Base-by-base conservation (phyloP, 2,888 invertebrate species). In the Ceratothoa steindachneri region DNA sequence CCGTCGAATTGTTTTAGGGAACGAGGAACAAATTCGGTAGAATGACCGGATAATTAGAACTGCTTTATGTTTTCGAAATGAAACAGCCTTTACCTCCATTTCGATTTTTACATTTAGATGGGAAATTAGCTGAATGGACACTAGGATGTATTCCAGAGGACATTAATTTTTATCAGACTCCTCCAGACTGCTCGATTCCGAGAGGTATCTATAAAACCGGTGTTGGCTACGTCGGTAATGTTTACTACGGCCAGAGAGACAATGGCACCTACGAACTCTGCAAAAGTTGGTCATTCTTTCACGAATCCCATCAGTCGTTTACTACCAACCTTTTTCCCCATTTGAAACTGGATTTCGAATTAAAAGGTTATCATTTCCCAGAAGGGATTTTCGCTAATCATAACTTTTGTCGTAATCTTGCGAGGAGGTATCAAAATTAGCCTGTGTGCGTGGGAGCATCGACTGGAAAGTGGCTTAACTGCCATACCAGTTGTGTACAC, bases 361-460 rank as follows among this genome's bases (percentile, higher is more conserved):
- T 60, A 22, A 60, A 60, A 3, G 12, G 22, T 22, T 24, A 60
- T 60, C 27, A 24, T 24, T 60, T 60, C 27, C 60, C 60, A 24
- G 60, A 60, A 60, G 60, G 60, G n/a, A 7, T 60, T 60, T 7
- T 60, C 12, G 60, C 24, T n/a, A 60, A 60, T 12, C 60, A 60
- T 24, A 60, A 60, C 3, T 60, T 24, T 24, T 60, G 60, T 7
- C 1, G 60, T 1, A 60, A 60, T 24, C 27, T 60, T 12, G 60
- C 24, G 24, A 60, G 22, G 12, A 60, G 24, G n/a, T 60, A 60
- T 24, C 24, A n/a, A 24, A 12, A 12, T 2, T 22, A 12, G 1
- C 60, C 60, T 24, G 19, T 60, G 12, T 60, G 60, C 60, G 19
- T 60, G 19, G 60, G 60, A 24, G 19, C 19, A 24, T 12, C 12